phyloP scores from a whole-genome alignment of 2,113 vertebrate species.

The Calidris pugnax region DNA sequence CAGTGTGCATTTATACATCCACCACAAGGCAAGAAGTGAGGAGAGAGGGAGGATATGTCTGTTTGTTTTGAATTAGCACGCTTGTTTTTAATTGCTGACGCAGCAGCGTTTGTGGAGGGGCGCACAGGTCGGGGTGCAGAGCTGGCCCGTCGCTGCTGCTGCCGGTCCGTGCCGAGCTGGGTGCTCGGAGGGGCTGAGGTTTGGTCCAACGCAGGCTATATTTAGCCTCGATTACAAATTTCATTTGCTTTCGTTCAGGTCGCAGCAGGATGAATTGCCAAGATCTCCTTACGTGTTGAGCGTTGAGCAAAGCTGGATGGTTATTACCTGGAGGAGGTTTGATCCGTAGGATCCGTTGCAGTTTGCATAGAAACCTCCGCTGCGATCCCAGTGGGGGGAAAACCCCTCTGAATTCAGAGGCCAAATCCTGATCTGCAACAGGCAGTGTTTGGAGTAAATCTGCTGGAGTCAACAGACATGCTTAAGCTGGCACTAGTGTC shows the following conservation, averaged over 20 bases:
- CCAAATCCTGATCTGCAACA: neutral
- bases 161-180: neutral
- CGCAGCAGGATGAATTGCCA: neutral
- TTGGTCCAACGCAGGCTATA: neutral
- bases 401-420: neutral
- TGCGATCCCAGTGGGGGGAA: neutral
- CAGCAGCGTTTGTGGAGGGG: neutral
- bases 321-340: neutral
- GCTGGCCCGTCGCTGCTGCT: neutral
- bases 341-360: neutral
- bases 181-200: neutral
- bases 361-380: neutral
- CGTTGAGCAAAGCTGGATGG: neutral
- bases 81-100: neutral
- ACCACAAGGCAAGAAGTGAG: constrained; percentile 17
- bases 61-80: neutral
- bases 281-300: neutral
- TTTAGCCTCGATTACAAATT: neutral
- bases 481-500: neutral
- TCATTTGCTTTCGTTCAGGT: neutral
- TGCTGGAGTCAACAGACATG: neutral
- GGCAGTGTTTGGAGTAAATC: neutral
- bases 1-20: constrained; percentile 28
- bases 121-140: neutral
- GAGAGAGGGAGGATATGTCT: neutral